Evolutionary conservation across 2,797 vertebrate genomes (phyloP), one percentile per base, ranked within the genome.

Genomic region (Anas georgica): DNA sequence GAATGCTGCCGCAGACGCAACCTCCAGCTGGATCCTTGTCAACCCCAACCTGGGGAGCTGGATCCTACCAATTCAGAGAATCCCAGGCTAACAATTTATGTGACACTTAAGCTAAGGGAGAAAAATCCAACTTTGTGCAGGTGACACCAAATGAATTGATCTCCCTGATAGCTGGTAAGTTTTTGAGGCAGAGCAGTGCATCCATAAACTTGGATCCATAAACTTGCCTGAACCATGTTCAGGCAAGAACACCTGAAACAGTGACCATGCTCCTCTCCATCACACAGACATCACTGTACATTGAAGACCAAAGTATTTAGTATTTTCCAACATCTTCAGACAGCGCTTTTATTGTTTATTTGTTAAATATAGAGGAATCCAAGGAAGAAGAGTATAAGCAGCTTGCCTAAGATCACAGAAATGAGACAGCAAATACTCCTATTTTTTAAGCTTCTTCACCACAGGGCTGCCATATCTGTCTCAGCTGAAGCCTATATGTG

Each of bases 111-210:
- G 23, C 43, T 46, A 6, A 16, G 48, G n/a, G 48, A 28, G 48
- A 31, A n/a, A 84, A 33, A 72, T 6, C 46, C 31, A 11, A 9
- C 37, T 11, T 5, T 13, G 20, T 18, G 37, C 37, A 45, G 64
- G 17, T 26, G 35, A 25, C 41, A 60, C 28, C 73, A 35, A 25
- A 26, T 11, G n/a, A 56, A 43, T 5, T 33, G 52, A 8, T 16
- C 13, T 64, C 37, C 37, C 72, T 59, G 28, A 48, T 63, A 55
- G 29, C 59, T 67, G 68, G 8, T 28, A 23, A 55, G 14, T 33
- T 52, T 45, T 80, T 17, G 7, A 1, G 1, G 58, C n/a, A 48
- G 33, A 8, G n/a, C 41, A 20, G 35, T 4, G 10, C 4, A 0
- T 20, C 41, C 1, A 0, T 23, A 17, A 48, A 14, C 31, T 73